Evolutionary conservation across 2,797 vertebrate genomes (phyloP).

Genomic region (Rhinichthys osculus): DNA sequence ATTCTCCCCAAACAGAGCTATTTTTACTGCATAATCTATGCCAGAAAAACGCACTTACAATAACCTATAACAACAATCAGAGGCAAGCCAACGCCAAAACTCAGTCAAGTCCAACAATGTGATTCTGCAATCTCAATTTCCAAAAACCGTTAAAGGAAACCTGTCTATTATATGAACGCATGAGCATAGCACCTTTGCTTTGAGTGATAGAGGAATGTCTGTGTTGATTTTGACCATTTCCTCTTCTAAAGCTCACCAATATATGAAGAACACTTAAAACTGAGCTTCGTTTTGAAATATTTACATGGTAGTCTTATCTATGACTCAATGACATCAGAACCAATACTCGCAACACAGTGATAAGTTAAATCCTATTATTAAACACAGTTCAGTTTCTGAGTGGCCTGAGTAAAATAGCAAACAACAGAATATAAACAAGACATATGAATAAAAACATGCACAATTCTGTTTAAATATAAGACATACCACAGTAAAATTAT

Average conservation of each 20-base stretch:
- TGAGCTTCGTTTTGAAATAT: neutral
- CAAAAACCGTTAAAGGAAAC: constrained; percentile 25
- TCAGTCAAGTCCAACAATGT: constrained; percentile 29
- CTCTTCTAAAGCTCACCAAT: neutral
- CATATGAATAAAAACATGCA: constrained; percentile 17
- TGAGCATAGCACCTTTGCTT: constrained; percentile 14
- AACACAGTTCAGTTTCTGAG: constrained; percentile 24
- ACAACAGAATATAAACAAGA: constrained; percentile 14
- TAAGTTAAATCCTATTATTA: neutral
- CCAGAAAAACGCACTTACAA: constrained; percentile 41
- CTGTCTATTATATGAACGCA: neutral
- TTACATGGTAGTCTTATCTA: neutral
- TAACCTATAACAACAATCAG: constrained; percentile 40
- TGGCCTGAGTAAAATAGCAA: constrained; percentile 22
- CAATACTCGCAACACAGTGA: constrained; percentile 14
- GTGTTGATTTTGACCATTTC: neutral
- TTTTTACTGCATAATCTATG: constrained; percentile 51
- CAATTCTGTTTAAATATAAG: constrained; percentile 7
- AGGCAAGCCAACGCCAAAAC: constrained; percentile 51
- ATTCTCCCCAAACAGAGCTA: constrained; percentile 45
- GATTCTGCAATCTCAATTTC: constrained; percentile 37
- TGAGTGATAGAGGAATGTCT: constrained; percentile 10
- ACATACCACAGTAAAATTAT: neutral
- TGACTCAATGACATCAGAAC: neutral
- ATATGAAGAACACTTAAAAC: neutral